Evolutionary conservation across 1,140 invertebrate species (phyloP), one percentile per base, ranked within the genome.

Genomic region (Bombus haemorrhoidalis): DNA sequence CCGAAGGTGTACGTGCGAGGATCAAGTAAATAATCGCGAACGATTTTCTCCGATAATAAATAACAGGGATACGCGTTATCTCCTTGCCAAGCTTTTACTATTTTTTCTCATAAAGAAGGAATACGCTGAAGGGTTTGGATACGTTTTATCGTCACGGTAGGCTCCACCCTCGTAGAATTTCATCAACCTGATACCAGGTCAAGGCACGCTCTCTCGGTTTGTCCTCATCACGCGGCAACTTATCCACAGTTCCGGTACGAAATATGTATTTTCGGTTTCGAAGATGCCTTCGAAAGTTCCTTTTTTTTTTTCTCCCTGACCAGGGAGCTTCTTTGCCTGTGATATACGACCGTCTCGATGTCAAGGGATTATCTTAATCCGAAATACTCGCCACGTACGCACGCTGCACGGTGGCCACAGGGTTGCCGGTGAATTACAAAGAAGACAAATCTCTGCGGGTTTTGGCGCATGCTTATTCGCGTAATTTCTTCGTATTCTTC

Each of bases 151-250:
- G 88, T 64, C 22, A 37, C 39, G 73, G 39, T 72, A 73, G 81
- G 74, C 72, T 69, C 81, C 47, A 68, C 88, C 87, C 89, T 91
- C 87, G 87, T 89, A 89, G 83, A 91, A 91, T 91, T 90, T 91
- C 89, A 91, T 91, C 86, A 91, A 76, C 80, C 15, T 84, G 87
- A 91, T 90, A 85, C 82, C 86, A 79, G 87, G 81, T 90, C 84
- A 81, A 85, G 88, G 53, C 83, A 53, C 75, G 81, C 83, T 81
- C 37, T 69, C 34, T 37, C 34, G 32, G 18, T 37, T 22, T 32
- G 57, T 43, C 66, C 39, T 37, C 78, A 43, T 53, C 39, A 79
- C 75, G 84, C 32, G 77, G 66, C 82, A 34, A 66, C 43, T 59
- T 85, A 76, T 83, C 59, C 81, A 39, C 43, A 8, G 12, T 59